Percentiles rank a stretch among this genome's conserved stretches.
These are phyloP conservation scores for Thumatha senex DNA, from an alignment of 2,888 invertebrate genomes.

Conservation along the genomic window DNA sequence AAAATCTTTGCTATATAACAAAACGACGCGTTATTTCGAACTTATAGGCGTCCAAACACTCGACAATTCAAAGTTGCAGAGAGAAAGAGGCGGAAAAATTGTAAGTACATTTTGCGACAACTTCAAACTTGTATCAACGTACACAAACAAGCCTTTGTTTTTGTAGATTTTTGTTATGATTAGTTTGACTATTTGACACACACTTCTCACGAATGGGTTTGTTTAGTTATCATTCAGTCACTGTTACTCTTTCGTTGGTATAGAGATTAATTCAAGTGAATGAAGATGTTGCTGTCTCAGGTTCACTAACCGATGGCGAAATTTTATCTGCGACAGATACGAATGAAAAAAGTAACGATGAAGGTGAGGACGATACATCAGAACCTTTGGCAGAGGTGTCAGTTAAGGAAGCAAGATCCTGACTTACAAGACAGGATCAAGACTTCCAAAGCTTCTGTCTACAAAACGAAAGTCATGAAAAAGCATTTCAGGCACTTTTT, in stretches of 20 bases:
- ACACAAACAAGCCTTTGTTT: slow-evolving; percentile 9
- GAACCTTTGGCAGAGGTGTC: too few relatives aligned
- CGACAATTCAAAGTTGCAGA: too few relatives aligned
- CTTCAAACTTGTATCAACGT: slow-evolving; percentile 15
- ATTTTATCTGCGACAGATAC: slow-evolving; percentile 27
- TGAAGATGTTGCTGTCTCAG: slow-evolving; percentile 28
- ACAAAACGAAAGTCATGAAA: too few relatives aligned
- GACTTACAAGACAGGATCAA: too few relatives aligned
- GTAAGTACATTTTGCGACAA: too few relatives aligned
- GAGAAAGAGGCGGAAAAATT: too few relatives aligned
- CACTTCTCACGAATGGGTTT: slow-evolving; percentile 7
- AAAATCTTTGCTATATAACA: slow-evolving; percentile 15
- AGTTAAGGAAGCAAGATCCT: too few relatives aligned
- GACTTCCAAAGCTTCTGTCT: too few relatives aligned
- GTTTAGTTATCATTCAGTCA: slow-evolving; percentile 15
- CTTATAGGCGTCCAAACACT: too few relatives aligned
- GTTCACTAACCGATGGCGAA: slow-evolving; percentile 24
- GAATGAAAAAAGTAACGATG: too few relatives aligned
- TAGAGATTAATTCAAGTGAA: slow-evolving; percentile 23
- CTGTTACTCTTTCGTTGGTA: slow-evolving; percentile 12
- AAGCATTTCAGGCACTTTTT: too few relatives aligned
- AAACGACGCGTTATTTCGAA: slow-evolving; percentile 25
- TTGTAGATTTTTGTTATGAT: slow-evolving; percentile 5
- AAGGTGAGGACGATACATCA: too few relatives aligned
- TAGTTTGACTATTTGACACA: neutral